Percentiles rank a stretch among this genome's conserved stretches.
Evolutionary conservation across 1,140 invertebrate species (phyloP).

Genomic region (Glossosoma conforme): DNA sequence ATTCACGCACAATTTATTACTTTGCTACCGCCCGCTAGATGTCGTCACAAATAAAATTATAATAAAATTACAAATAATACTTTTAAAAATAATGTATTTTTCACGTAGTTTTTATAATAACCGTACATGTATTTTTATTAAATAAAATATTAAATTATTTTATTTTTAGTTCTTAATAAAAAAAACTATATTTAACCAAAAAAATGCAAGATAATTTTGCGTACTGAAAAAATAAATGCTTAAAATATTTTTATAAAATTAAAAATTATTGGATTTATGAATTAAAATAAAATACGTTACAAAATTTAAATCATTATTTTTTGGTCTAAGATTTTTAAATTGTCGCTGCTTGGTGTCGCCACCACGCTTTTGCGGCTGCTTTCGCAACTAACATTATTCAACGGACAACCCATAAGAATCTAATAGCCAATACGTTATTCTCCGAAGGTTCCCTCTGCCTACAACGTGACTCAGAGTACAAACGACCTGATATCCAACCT

Average conservation of each 20-base stretch:
- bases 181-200: neutral
- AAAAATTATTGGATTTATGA: no score
- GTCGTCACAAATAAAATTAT: neutral
- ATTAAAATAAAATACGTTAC: no score
- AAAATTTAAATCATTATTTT: no score
- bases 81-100: no score
- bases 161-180: neutral
- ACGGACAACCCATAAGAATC: slow-evolving; percentile 1
- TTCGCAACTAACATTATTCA: neutral
- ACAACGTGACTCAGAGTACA: slow-evolving; percentile 22
- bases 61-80: no score
- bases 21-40: neutral
- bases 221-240: neutral
- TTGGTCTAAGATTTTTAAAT: no score
- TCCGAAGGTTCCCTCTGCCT: slow-evolving; percentile 14
- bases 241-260: neutral
- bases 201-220: neutral
- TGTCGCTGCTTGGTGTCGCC: slow-evolving; percentile 6
- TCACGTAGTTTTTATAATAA: no score
- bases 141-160: neutral
- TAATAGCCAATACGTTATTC: slow-evolving; percentile 29
- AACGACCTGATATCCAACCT: slow-evolving; percentile 31
- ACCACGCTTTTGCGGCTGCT: neutral
- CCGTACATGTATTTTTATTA: no score
- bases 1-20: neutral